These are phyloP conservation scores for Cephalopholis sonnerati DNA, from an alignment of 2,113 vertebrate species.

Conservation along the genomic window DNA sequence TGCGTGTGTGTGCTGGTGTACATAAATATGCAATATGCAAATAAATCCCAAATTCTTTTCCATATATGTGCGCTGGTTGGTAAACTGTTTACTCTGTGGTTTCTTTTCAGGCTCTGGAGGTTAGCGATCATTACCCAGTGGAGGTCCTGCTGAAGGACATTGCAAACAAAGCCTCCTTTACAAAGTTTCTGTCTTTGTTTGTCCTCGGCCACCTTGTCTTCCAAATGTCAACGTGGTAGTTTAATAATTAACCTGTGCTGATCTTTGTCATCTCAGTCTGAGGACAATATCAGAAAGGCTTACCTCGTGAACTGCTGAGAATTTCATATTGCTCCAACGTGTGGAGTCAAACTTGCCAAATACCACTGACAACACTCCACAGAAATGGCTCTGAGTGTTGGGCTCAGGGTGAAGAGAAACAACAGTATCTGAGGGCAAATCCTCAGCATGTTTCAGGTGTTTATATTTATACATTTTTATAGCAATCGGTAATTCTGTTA, in stretches of 20 bases:
- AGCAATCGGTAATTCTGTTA: neutral
- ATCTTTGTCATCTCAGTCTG: neutral
- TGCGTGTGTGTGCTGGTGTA: neutral
- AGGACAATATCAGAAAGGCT: neutral
- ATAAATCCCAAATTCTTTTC: neutral
- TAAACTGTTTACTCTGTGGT: neutral
- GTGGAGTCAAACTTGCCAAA: neutral
- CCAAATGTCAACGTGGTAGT: conserved; percentile 1
- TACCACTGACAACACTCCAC: neutral
- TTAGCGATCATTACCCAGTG: conserved; percentile 92
- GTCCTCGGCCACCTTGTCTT: conserved; percentile 7
- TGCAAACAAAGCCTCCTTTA: neutral
- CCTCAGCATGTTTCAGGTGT: neutral
- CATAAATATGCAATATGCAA: neutral
- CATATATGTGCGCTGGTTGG: no score
- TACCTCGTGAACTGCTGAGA: neutral
- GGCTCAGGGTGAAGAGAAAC: neutral
- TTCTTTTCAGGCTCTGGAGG: conserved; percentile 82
- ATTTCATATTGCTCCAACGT: neutral
- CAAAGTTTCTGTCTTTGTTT: neutral
- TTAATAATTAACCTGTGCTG: neutral
- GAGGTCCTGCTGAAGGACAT: conserved; percentile 82
- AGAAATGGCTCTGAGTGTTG: neutral
- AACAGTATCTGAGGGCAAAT: neutral
- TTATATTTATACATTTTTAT: no score